Percentiles rank a stretch among this genome's conserved stretches.
These are phyloP conservation scores for Cephus pulcher DNA, from an alignment of 2,888 invertebrate genomes.

Conservation along the genomic window DNA sequence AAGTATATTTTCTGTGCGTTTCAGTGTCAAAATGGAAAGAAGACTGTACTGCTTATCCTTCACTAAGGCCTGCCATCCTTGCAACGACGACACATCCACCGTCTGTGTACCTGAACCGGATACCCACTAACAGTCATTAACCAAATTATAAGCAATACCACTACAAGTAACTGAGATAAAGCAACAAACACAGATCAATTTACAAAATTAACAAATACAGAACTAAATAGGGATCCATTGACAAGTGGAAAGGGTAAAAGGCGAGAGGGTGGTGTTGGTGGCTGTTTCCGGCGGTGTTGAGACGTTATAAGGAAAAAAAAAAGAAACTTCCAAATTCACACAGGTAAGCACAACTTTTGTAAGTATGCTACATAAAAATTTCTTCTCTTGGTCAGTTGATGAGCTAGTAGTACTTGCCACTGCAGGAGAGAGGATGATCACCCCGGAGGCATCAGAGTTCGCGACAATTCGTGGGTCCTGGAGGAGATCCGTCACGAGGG, in stretches of 20 bases:
- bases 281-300: conserved; percentile 47
- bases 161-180: background rate
- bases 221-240: background rate
- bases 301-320: conserved; percentile 40
- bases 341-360: background rate
- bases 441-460: conserved; percentile 57
- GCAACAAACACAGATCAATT: background rate
- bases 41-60: conserved; percentile 62
- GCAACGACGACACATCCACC: conserved; percentile 59
- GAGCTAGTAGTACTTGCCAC: background rate
- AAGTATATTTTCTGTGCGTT: conserved; percentile 15
- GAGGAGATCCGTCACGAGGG: conserved; percentile 54
- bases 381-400: background rate
- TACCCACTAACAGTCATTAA: conserved; percentile 20
- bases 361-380: background rate
- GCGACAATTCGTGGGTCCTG: conserved; percentile 57
- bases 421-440: conserved; percentile 62
- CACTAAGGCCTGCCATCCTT: conserved; percentile 65
- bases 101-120: conserved; percentile 51
- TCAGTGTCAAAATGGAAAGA: conserved; percentile 66
- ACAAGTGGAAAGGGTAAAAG: background rate
- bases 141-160: conserved; percentile 10
- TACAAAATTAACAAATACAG: background rate
- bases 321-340: conserved; percentile 30
- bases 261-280: conserved; percentile 48